Evolutionary conservation across 2,113 vertebrate species (phyloP).

Genomic region (Sander vitreus): DNA sequence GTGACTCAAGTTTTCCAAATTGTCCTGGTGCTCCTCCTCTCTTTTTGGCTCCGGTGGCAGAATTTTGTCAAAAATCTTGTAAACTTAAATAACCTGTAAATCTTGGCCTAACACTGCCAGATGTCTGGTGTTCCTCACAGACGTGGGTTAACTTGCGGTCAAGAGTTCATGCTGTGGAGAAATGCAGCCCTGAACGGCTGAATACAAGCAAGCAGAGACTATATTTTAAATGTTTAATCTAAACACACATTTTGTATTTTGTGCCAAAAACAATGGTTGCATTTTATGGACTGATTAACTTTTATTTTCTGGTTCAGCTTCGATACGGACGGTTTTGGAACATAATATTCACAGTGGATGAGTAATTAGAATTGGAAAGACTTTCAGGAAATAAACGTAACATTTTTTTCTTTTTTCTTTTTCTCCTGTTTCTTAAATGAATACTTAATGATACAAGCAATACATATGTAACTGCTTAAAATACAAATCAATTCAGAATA

Average conservation of each 20-base stretch:
- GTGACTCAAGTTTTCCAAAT: constrained; percentile 15
- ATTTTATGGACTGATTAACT: constrained; percentile 25
- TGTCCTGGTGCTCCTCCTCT: neutral
- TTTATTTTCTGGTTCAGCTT: constrained; percentile 20
- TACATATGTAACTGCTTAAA: neutral
- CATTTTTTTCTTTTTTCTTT: neutral
- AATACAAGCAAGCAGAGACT: neutral
- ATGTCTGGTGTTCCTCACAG: neutral
- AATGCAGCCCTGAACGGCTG: neutral
- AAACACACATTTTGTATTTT: constrained; percentile 11
- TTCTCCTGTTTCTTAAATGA: constrained; percentile 12
- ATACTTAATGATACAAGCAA: neutral
- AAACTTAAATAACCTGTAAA: constrained; percentile 1
- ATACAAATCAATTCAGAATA: neutral
- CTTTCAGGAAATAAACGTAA: neutral
- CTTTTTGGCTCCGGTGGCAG: neutral
- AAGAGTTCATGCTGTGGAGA: neutral
- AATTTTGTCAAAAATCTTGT: constrained; percentile 8
- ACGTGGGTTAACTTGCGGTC: neutral
- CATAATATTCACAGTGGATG: constrained; percentile 21
- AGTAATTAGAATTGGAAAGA: constrained; percentile 9
- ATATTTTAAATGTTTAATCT: neutral
- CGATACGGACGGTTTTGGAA: neutral
- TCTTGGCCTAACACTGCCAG: neutral
- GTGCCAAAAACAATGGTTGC: constrained; percentile 14